Evolutionary conservation across 2,797 vertebrate genomes (phyloP).

Genomic region (Rhinophrynus dorsalis): DNA sequence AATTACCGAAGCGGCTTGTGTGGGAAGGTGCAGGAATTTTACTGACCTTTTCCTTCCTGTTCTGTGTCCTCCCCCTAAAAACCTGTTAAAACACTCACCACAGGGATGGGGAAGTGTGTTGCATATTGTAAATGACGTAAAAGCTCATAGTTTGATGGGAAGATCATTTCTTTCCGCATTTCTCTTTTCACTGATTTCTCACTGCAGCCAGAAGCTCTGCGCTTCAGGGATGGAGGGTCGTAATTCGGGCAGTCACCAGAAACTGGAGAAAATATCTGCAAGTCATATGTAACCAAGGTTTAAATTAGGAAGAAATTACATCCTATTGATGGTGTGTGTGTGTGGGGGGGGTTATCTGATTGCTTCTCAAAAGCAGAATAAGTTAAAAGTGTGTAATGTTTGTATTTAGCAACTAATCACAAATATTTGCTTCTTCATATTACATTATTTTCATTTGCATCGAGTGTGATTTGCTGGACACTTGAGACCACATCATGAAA

Average conservation of each 20-base stretch:
- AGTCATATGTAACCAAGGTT: slow-evolving; percentile 63
- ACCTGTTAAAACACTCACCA: slow-evolving; percentile 59
- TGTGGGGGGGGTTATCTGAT: too few species aligned
- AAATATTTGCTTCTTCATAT: too few species aligned
- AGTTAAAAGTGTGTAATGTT: too few species aligned
- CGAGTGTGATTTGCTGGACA: too few species aligned
- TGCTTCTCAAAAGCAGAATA: too few species aligned
- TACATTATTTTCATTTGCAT: too few species aligned
- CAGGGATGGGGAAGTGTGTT: slow-evolving; percentile 70
- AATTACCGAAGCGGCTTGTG: too few species aligned
- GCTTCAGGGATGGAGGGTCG: slow-evolving; percentile 57
- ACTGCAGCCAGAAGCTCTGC: slow-evolving; percentile 60
- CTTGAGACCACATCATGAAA: too few species aligned
- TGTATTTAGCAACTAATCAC: too few species aligned
- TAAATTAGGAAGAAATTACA: slow-evolving; percentile 4
- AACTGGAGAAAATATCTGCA: slow-evolving; percentile 69
- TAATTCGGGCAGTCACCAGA: slow-evolving; percentile 61
- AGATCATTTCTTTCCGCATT: slow-evolving; percentile 62
- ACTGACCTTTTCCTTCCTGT: neutral
- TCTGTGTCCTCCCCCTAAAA: neutral
- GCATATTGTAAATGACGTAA: slow-evolving; percentile 69
- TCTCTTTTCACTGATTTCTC: slow-evolving; percentile 66
- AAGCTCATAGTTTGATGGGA: slow-evolving; percentile 68
- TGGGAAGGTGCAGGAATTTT: neutral
- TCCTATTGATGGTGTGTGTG: too few species aligned